A percentile compares a stretch with the other conserved stretches of the same genome.
Evolutionary conservation across 2,113 vertebrate genomes (phyloP).

Genomic region (Heterotis niloticus): DNA sequence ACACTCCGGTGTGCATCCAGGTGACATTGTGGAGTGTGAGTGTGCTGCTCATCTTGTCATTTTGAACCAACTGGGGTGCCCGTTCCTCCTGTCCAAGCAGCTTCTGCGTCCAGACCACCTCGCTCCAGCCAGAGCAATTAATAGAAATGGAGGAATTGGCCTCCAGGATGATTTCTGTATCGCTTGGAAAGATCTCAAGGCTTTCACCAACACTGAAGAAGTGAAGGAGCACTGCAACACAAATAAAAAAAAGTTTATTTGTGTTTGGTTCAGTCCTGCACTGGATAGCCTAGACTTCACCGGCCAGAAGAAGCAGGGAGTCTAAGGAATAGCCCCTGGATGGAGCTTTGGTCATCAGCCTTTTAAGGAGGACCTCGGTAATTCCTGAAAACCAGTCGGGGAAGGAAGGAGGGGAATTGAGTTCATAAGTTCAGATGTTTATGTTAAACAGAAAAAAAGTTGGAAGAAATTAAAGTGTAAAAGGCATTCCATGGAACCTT

Average conservation of each 20-base stretch:
- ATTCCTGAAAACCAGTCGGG: too few relatives aligned
- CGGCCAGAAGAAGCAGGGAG: too few relatives aligned
- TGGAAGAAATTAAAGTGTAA: too few relatives aligned
- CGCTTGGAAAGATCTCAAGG: slow-evolving; percentile 65
- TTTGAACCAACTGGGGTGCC: slow-evolving; percentile 36
- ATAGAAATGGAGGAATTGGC: slow-evolving; percentile 68
- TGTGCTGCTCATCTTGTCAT: slow-evolving; percentile 57
- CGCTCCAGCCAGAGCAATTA: slow-evolving; percentile 64
- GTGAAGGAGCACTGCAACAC: slow-evolving; percentile 54
- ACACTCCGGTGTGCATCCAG: slow-evolving; percentile 78
- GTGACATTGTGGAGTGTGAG: slow-evolving; percentile 70
- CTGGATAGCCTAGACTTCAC: too few relatives aligned
- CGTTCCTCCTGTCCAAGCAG: slow-evolving; percentile 31
- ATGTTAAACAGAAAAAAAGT: too few relatives aligned
- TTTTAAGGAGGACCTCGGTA: too few relatives aligned
- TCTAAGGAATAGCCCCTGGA: too few relatives aligned
- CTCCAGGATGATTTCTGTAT: slow-evolving; percentile 63
- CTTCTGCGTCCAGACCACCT: slow-evolving; percentile 67
- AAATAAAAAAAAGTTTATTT: slow-evolving; percentile 23
- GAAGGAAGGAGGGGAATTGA: too few relatives aligned
- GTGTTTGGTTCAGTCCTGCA: not conserved
- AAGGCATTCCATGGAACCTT: too few relatives aligned
- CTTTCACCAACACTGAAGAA: slow-evolving; percentile 38
- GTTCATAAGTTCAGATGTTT: too few relatives aligned
- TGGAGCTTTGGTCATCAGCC: too few relatives aligned